Conservation (phyloP, 2,797 vertebrate genomes). For the Meda fulgida region DNA sequence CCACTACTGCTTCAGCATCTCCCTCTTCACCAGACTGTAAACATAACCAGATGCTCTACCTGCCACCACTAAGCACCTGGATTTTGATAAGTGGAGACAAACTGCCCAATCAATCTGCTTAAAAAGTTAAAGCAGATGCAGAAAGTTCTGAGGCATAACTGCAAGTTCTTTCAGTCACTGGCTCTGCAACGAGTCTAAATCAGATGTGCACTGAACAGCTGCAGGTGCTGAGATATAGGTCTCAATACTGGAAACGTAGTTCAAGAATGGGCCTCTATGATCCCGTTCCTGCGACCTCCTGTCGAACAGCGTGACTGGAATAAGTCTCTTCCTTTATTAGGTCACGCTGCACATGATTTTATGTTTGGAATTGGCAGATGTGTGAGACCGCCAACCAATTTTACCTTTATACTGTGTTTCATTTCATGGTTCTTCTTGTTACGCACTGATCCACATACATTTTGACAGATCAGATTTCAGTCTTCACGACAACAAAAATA, state of each 20-base stretch:
- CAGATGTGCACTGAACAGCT: constrained; percentile 60
- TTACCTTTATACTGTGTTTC: neutral
- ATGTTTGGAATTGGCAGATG: constrained; percentile 6
- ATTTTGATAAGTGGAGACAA: constrained; percentile 59
- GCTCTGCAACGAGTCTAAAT: constrained; percentile 50
- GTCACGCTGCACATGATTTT: constrained; percentile 10
- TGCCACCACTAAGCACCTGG: constrained; percentile 59
- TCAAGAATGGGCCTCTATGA: neutral
- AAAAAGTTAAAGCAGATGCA: constrained; percentile 75
- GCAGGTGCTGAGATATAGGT: constrained; percentile 5
- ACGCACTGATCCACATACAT: neutral
- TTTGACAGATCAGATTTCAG: neutral
- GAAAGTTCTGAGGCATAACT: neutral
- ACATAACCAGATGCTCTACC: constrained; percentile 75
- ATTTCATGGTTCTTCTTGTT: constrained; percentile 12
- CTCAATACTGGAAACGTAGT: constrained; percentile 27
- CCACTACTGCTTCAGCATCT: constrained; percentile 13
- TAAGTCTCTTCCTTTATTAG: neutral
- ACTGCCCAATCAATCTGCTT: constrained; percentile 71
- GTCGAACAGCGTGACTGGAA: constrained; percentile 21
- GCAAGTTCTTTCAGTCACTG: neutral
- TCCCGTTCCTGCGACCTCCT: neutral
- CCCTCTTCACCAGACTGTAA: constrained; percentile 69
- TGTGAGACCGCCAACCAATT: neutral
- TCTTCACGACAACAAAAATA: neutral